phyloP scores from a whole-genome alignment of 1,140 invertebrate genomes.

The Campoletis sonorensis region DNA sequence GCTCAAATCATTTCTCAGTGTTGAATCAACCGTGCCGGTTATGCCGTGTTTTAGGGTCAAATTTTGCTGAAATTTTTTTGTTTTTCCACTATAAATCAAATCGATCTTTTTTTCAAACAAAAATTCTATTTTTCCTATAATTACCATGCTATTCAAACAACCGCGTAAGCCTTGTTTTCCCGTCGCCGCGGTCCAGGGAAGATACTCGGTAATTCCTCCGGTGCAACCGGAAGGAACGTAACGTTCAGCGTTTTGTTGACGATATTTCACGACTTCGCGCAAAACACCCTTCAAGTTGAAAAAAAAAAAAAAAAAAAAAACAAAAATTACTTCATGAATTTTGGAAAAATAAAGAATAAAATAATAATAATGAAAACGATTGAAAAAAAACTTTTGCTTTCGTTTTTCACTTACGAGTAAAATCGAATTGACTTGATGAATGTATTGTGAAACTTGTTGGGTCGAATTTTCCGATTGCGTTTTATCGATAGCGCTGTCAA shows the following conservation, averaged over 20 bases:
- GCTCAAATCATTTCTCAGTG: slow-evolving; percentile 79
- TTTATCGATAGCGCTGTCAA: slow-evolving; percentile 76
- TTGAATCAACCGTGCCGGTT: slow-evolving; percentile 75
- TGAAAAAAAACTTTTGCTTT: too few species aligned
- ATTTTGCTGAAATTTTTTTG: slow-evolving; percentile 76
- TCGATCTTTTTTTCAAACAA: too few species aligned
- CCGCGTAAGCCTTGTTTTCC: slow-evolving; percentile 78
- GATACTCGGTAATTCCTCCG: slow-evolving; percentile 76
- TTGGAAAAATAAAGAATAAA: slow-evolving; percentile 37
- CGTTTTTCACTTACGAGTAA: slow-evolving; percentile 72
- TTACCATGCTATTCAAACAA: slow-evolving; percentile 77
- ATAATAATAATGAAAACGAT: not conserved
- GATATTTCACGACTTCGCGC: slow-evolving; percentile 79
- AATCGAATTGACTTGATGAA: slow-evolving; percentile 79
- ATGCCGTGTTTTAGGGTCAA: slow-evolving; percentile 79
- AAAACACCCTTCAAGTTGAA: slow-evolving; percentile 73
- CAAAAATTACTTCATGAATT: slow-evolving; percentile 32
- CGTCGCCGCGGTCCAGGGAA: slow-evolving; percentile 82
- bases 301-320: slow-evolving; percentile 39
- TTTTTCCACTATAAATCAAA: too few species aligned
- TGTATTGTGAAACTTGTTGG: slow-evolving; percentile 76
- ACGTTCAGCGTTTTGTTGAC: slow-evolving; percentile 77
- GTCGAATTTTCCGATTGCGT: slow-evolving; percentile 78
- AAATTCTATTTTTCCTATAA: not conserved
- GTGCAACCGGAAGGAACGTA: slow-evolving; percentile 73